These are phyloP conservation scores for Drosophila sordidula DNA, from an alignment of 2,888 invertebrate genomes.

Conservation along the genomic window DNA sequence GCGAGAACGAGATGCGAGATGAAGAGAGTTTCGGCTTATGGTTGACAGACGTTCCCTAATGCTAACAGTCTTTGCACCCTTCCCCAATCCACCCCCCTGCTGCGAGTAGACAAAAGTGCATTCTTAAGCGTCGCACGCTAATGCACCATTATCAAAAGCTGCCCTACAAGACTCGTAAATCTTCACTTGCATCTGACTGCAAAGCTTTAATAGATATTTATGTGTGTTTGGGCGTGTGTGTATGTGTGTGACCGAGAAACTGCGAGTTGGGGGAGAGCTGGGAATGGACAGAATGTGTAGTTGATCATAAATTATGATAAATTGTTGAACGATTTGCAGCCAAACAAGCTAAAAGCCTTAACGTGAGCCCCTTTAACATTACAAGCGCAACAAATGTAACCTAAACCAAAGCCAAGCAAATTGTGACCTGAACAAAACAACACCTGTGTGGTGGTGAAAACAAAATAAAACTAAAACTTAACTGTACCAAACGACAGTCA, in stretches of 20 bases:
- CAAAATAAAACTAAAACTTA: slow-evolving; percentile 8
- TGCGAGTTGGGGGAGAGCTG: slow-evolving; percentile 8
- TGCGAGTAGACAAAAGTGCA: slow-evolving; percentile 59
- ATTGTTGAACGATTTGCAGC: slow-evolving; percentile 55
- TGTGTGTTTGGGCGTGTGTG: slow-evolving; percentile 36
- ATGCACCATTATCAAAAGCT: slow-evolving; percentile 77
- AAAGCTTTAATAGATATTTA: slow-evolving; percentile 75
- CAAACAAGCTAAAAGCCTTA: slow-evolving; percentile 52
- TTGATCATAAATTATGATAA: slow-evolving; percentile 71
- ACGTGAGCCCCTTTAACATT: slow-evolving; percentile 48
- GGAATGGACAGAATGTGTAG: slow-evolving; percentile 29
- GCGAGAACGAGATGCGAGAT: slow-evolving; percentile 1
- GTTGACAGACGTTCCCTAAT: slow-evolving; percentile 53
- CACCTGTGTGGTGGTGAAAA: slow-evolving; percentile 9
- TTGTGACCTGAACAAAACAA: slow-evolving; percentile 39
- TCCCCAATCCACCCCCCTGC: neutral
- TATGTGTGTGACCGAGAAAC: slow-evolving; percentile 13
- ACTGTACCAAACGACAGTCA: slow-evolving; percentile 12
- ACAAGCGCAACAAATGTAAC: slow-evolving; percentile 32
- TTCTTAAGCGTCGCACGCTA: slow-evolving; percentile 69
- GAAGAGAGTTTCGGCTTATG: slow-evolving; percentile 39
- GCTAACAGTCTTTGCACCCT: slow-evolving; percentile 14
- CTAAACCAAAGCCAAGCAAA: slow-evolving; percentile 56
- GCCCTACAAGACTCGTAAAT: slow-evolving; percentile 64
- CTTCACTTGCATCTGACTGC: slow-evolving; percentile 73